Evolutionary conservation across 2,797 vertebrate species (phyloP).

Genomic region (Crypturellus tataupa): DNA sequence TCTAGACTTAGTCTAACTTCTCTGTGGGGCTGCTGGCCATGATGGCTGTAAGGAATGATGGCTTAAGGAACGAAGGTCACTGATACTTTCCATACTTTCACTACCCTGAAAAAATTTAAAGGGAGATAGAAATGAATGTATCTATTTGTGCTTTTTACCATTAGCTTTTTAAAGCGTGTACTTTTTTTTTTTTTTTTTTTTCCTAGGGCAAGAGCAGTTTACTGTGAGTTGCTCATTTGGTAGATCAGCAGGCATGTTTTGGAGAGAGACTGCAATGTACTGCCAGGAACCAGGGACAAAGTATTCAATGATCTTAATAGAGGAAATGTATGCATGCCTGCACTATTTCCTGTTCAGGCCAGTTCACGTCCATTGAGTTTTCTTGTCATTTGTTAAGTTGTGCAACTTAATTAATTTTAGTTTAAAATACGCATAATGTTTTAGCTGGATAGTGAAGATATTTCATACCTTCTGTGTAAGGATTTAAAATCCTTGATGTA

Average conservation of each 20-base stretch:
- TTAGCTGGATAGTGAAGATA: neutral
- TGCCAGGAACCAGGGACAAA: neutral
- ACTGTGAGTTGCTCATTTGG: conserved; percentile 41
- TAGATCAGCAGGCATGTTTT: neutral
- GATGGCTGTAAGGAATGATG: neutral
- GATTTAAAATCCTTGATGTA: neutral
- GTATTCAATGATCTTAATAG: neutral
- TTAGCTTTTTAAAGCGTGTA: neutral
- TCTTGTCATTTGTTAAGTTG: neutral
- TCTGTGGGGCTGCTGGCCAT: neutral
- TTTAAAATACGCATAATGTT: neutral
- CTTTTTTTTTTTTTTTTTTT: neutral
- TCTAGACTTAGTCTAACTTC: neutral
- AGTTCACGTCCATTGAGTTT: neutral
- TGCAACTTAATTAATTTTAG: neutral
- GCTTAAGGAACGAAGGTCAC: neutral
- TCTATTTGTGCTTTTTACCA: neutral
- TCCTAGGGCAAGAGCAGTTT: neutral
- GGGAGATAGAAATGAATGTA: neutral
- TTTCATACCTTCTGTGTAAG: neutral
- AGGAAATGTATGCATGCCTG: neutral
- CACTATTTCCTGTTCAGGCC: neutral
- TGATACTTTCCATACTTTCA: neutral
- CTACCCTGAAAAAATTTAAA: neutral
- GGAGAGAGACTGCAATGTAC: neutral